Conservation (phyloP, 2,113 vertebrate genomes). For the Laticauda colubrina region DNA sequence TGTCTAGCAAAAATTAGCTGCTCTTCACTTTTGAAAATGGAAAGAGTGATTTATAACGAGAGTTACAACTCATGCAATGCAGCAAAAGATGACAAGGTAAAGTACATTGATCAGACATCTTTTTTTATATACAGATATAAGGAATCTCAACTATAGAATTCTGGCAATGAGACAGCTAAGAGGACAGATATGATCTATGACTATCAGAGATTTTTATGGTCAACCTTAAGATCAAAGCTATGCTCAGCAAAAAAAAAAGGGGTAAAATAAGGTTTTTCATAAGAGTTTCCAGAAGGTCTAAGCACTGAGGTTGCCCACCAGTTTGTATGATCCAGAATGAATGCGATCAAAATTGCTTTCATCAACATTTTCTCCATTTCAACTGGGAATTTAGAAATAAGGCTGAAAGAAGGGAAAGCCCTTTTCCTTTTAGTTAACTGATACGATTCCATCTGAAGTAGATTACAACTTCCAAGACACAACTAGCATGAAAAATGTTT, state of each 20-base stretch:
- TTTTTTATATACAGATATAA: not conserved
- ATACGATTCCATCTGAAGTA: not conserved
- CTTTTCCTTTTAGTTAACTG: not conserved
- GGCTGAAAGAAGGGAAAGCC: not conserved
- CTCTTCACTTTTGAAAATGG: not conserved
- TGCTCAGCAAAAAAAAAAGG: not conserved
- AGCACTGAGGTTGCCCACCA: not conserved
- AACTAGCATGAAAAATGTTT: not conserved
- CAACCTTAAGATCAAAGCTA: not conserved
- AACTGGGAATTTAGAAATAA: not conserved
- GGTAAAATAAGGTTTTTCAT: not conserved
- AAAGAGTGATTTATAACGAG: not conserved
- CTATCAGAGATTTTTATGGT: not conserved
- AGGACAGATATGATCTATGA: not conserved
- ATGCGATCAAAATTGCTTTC: not conserved
- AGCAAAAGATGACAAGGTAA: not conserved
- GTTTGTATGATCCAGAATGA: not conserved
- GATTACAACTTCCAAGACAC: not conserved
- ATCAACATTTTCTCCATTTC: not conserved
- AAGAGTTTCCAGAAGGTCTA: not conserved
- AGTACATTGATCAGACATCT: not conserved
- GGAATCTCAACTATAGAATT: not conserved
- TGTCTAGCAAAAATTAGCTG: not conserved
- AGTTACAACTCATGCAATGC: not conserved
- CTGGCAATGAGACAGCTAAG: not conserved